A percentile compares a stretch with the other conserved stretches of the same genome.
These are phyloP conservation scores for Callosobruchus maculatus DNA, from an alignment of 2,888 invertebrate species.

Conservation along the genomic window DNA sequence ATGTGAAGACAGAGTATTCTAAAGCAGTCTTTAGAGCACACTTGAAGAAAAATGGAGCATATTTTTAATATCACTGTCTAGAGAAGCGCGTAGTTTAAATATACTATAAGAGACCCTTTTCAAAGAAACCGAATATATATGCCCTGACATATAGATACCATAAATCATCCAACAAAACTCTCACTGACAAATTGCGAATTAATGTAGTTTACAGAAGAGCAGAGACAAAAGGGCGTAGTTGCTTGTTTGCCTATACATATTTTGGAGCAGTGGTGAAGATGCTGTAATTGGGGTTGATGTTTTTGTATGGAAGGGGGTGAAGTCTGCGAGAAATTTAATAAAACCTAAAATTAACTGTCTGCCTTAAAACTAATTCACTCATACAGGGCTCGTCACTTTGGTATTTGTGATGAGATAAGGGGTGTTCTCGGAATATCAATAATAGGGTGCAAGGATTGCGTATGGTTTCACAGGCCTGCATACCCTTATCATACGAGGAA, in stretches of 20 bases:
- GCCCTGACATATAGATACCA: neutral
- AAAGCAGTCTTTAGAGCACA: too few relatives aligned
- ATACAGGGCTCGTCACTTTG: neutral
- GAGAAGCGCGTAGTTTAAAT: too few relatives aligned
- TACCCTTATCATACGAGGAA: too few relatives aligned
- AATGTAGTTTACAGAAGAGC: neutral
- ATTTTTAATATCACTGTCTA: too few relatives aligned
- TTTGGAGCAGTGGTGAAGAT: neutral
- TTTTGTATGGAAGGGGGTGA: neutral
- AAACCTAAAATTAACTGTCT: neutral
- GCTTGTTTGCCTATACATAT: neutral
- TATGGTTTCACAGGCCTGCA: neutral
- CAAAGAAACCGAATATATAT: neutral
- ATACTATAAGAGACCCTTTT: neutral
- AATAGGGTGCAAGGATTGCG: neutral
- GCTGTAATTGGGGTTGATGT: neutral
- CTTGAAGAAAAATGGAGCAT: too few relatives aligned
- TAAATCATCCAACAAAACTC: neutral
- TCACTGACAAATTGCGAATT: neutral
- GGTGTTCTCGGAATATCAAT: neutral
- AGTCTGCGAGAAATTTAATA: neutral
- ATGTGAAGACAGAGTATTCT: too few relatives aligned
- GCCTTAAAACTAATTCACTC: neutral
- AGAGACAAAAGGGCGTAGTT: neutral
- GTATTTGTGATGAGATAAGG: neutral